Evolutionary conservation across 2,797 vertebrate genomes (phyloP), one percentile per base, ranked within the genome.

Genomic region (Anolis apletophallus): DNA sequence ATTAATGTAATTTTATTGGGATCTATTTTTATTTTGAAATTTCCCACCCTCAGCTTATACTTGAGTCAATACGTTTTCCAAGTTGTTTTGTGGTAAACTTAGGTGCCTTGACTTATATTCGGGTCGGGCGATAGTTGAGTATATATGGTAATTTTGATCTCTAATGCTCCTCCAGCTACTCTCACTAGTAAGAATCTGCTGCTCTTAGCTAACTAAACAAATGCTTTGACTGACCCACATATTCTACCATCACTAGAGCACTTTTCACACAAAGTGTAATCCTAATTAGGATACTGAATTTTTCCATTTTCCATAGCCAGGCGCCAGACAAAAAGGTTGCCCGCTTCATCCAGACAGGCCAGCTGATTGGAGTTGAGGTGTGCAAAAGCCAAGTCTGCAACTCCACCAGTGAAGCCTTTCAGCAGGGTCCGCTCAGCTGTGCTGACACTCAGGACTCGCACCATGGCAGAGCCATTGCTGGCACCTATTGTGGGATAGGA

Each of bases 331-430:
- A 99, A 98, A 85, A 99, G 96, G 96, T 98, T 98, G 85, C 99
- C 99, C 0, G 98, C 98, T 94, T 99, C 99, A 88, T 99, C 99
- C 16, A 99, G 97, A 76, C 98, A 99, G 14, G 98, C 98, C 94
- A 99, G 92, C 89, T 99, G 97, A 84, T 97, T 98, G 73, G 99
- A 99, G 96, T 99, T 98, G 50, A 99, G 97, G 86, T 99, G 98
- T 87, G 99, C 98, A n/a, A 99, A 99, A 32, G 98, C 98, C 95
- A 99, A 95, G 94, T 99, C 99, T 72, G 98, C 98, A 91, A 99
- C 97, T 0, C 97, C 97, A 0, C 98, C 99, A 0, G 98, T 98
- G 94, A 99, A 99, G 76, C 99, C 99, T 86, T 99, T 99, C 81
- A 99, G 96, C 55, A 99, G 90, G 9, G 97, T 98, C n/a, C 99